These are phyloP conservation scores for Corythornis leucogaster DNA, from an alignment of 2,797 vertebrate genomes.

Conservation along the genomic window DNA sequence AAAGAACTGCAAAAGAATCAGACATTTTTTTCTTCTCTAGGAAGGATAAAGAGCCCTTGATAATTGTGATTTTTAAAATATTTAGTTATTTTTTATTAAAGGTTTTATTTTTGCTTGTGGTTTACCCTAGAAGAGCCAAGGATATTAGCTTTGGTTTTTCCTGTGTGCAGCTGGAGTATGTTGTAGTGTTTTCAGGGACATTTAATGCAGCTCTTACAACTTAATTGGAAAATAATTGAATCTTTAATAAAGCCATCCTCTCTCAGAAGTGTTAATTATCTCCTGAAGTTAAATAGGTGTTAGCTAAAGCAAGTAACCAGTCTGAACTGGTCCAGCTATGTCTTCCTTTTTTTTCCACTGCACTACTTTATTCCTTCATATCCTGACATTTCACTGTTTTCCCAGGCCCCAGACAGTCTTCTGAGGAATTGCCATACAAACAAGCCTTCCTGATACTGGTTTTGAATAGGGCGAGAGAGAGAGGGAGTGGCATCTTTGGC, in stretches of 20 bases:
- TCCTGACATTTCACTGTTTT: neutral
- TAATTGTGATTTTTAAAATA: neutral
- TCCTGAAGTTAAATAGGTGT: slow-evolving; percentile 52
- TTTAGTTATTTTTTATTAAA: neutral
- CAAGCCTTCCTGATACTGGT: neutral
- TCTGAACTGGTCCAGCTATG: slow-evolving; percentile 19
- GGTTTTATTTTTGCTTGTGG: slow-evolving; percentile 5
- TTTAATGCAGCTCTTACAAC: slow-evolving; percentile 38
- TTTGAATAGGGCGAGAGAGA: neutral
- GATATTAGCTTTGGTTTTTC: slow-evolving; percentile 4
- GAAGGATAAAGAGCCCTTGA: neutral
- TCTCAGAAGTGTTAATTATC: slow-evolving; percentile 57
- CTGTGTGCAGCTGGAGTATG: neutral
- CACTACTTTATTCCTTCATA: neutral
- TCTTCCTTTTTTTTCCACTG: neutral
- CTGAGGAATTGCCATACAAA: neutral
- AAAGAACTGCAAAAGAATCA: neutral
- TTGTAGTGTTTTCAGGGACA: slow-evolving; percentile 15
- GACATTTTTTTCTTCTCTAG: neutral
- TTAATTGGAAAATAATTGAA: slow-evolving; percentile 66
- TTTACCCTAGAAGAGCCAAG: slow-evolving; percentile 5
- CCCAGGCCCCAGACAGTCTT: neutral
- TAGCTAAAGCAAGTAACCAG: slow-evolving; percentile 44
- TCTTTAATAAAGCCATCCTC: slow-evolving; percentile 53
- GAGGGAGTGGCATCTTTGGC: neutral